phyloP scores from a whole-genome alignment of 2,797 vertebrate species.

The Bovichtus variegatus region DNA sequence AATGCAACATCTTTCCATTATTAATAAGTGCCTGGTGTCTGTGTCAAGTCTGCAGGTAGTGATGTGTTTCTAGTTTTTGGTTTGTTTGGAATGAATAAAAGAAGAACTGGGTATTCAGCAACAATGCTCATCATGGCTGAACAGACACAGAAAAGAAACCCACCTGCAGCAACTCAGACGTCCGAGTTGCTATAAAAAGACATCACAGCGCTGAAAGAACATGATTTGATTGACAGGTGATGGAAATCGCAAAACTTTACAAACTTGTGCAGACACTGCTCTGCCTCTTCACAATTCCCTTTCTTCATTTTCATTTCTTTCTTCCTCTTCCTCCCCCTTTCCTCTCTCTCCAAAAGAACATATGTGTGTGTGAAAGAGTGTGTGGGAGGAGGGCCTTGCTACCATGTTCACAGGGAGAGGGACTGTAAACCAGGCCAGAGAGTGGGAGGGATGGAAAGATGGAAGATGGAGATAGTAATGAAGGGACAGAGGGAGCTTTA shows the following conservation, averaged over 20 bases:
- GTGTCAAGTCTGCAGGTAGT: neutral
- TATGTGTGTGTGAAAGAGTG: slow-evolving; percentile 17
- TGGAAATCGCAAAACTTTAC: slow-evolving; percentile 2
- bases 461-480: slow-evolving; percentile 24
- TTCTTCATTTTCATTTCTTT: slow-evolving; percentile 19
- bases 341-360: slow-evolving; percentile 13
- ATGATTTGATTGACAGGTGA: slow-evolving; percentile 22
- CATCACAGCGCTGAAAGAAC: neutral
- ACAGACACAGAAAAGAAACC: neutral
- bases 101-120: slow-evolving; percentile 7
- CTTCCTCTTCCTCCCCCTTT: slow-evolving; percentile 12
- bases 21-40: neutral
- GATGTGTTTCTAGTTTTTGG: neutral
- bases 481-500: slow-evolving; percentile 28
- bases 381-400: slow-evolving; percentile 36
- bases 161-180: neutral
- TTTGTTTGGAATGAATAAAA: slow-evolving; percentile 11
- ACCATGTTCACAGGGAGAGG: slow-evolving; percentile 46
- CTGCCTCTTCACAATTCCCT: neutral
- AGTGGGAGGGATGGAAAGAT: slow-evolving; percentile 39
- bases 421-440: slow-evolving; percentile 33
- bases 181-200: neutral
- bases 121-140: neutral
- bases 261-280: neutral
- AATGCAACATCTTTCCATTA: neutral